Evolutionary conservation across 2,113 vertebrate genomes (phyloP), one percentile per base, ranked within the genome.

Genomic region (Thryonomys swinderianus): DNA sequence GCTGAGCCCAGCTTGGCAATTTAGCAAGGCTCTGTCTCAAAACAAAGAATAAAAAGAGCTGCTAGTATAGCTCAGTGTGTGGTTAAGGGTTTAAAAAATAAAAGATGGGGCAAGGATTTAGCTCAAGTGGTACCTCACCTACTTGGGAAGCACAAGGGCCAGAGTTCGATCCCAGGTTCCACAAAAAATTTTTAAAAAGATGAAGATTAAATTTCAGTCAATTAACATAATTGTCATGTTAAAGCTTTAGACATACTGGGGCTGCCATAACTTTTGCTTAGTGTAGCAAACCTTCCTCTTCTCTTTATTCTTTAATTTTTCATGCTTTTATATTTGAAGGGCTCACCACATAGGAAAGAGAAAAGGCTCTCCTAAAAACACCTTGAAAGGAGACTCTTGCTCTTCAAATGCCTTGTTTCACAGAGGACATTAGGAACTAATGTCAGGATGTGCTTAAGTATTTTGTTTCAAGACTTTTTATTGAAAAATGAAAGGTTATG

Each of bases 391-490:
- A 88, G n/a, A 96, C 85, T 92, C 37, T 85, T 96, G 61, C 90
- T 95, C 79, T 90, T 86, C 96, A 96, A 69, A 66, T 91, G 88
- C 23, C 82, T 76, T 95, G 67, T 85, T 95, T 94, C 86, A 74
- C 83, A 96, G 90, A 95, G 86, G 57, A 86, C 89, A 80, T 91
- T 96, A 90, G 85, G 51, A 95, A 59, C 40, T 32, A 95, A 48
- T 61, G 64, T 67, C 45, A 95, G 92, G 83, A 69, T 90, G 82
- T 0, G 0, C 76, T 96, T 90, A 93, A 98, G 85, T 32, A 88
- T 97, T 97, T 98, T 96, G 86, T 94, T 96, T 96, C 96, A 90
- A 94, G 92, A 62, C n/a, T 90, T 92, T 48, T 97, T 80, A 93
- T 91, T 93, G 92, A 93, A 96, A 76, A 97, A 96, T 90, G 92